phyloP scores from a whole-genome alignment of 2,113 vertebrate genomes.

The Eidolon helvum region DNA sequence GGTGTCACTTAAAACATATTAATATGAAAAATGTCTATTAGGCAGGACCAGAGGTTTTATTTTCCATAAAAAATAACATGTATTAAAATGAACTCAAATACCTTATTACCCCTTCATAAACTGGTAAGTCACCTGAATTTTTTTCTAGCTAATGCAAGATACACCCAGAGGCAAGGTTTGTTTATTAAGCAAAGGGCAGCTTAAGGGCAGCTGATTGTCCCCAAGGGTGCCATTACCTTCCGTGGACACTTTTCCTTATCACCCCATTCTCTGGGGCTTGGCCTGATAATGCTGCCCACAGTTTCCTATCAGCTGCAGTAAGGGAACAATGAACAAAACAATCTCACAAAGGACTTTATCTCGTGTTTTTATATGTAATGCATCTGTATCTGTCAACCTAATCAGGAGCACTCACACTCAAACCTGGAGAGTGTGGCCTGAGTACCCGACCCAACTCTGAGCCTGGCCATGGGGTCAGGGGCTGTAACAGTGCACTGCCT shows the following conservation, averaged over 20 bases:
- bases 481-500: fast-evolving
- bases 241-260: not conserved
- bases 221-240: not conserved
- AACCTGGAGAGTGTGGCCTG: not conserved
- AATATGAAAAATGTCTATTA: not conserved
- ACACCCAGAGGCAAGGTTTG: not conserved
- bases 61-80: not conserved
- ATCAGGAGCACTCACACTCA: too few relatives aligned
- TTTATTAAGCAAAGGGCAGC: not conserved
- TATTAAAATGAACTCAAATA: not conserved
- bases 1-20: not conserved
- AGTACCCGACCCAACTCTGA: fast-evolving
- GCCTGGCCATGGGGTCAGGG: not conserved
- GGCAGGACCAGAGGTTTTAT: not conserved
- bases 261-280: not conserved
- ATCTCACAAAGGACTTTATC: not conserved
- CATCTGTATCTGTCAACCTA: not conserved
- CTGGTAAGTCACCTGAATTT: not conserved
- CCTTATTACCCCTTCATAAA: not conserved
- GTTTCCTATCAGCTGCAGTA: not conserved
- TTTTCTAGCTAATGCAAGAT: not conserved
- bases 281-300: not conserved
- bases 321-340: not conserved
- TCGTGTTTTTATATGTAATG: not conserved
- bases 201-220: not conserved